Base-by-base conservation (phyloP, 2,113 vertebrate genomes). In the Tetraodon nigroviridis region DNA sequence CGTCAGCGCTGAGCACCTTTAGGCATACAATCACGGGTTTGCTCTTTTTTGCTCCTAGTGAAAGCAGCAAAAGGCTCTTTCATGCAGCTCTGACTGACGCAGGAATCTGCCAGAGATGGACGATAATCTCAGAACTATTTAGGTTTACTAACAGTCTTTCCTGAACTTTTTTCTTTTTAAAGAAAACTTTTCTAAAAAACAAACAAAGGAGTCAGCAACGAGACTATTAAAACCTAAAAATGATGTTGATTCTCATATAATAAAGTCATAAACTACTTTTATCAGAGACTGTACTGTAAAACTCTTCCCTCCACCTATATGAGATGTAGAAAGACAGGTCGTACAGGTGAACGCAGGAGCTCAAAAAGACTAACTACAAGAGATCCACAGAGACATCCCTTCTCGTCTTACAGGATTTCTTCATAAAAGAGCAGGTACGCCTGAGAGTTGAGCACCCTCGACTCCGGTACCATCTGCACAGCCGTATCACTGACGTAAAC, bases 361-460 rank as follows among this genome's bases (percentile, higher is more conserved):
- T 37, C 12, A 37, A 37, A 37, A 37, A 37, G 32, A 11, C 7
- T 2, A 58, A 67, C 15, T 4, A 53, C 60, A 16, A 53, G 12
- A 51, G 59, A 64, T 48, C n/a, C 46, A 17, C n/a, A 42, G 49
- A n/a, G 56, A 56, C 78, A 58, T 57, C 4, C 24, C 6, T 45
- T 37, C 45, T 37, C 16, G 60, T 66, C 29, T 83, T 87, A 92
- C 32, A 86, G 84, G 59, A 95, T 79, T 87, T 93, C 94, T 90
- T 99, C 97, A 73, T 98, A 99, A 85, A 98, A 99, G 78, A 99
- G 94, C 86, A 99, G 91, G 82, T 99, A 99, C 1, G 97, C 97
- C 90, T 99, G 97, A 89, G 97, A 94, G 89, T 91, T 92, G 55
- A 98, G 90, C 46, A 94, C 96, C 90, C 94, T 89, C 62, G 96